Base-by-base conservation (phyloP, 2,113 vertebrate species). In the Shinisaurus crocodilurus region DNA sequence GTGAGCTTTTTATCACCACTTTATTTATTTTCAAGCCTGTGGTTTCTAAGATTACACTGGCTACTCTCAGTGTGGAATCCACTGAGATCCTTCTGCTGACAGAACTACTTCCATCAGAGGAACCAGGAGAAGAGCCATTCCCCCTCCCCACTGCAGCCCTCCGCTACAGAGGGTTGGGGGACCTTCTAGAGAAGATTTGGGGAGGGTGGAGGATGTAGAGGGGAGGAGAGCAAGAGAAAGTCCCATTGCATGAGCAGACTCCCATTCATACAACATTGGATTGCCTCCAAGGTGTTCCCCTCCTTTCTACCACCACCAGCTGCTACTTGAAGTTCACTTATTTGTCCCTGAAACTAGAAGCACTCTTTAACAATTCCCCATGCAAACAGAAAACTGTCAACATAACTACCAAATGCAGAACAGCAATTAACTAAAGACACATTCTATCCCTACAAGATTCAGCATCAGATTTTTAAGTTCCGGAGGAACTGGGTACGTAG, bases 331-430 rank as follows among this genome's bases (percentile, higher is more conserved):
- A 0, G 0, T 0, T 27, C 88, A 1, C 0, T 3, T 6, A 83
- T 80, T 90, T 72, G 12, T 79, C 74, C 70, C 29, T 74, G 25
- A 69, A 34, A 80, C 43, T 0, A 34, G 3, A 77, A 25, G 27
- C n/a, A 43, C 70, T 94, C 57, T 3, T 34, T 40, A 34, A 6
- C 20, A 80, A 77, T 63, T 45, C 77, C 63, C 29, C 29, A 86
- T 25, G 86, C 63, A 88, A 45, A 90, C 86, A 60, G 27, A 77
- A 90, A 88, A 65, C 32, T 60, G 88, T 72, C 69, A 40, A 84
- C 76, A 43, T 57, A 74, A 74, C 37, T 45, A 27, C 29, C 69
- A 86, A 75, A 57, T 34, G 89, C 6, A 87, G n/a, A 88, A 67
- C 2, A 90, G 0, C 0, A 88, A 29, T 1, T 80, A 1, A 57